Base-by-base conservation (phyloP, 2,888 invertebrate species). In the Lasioglossum calceatum region DNA sequence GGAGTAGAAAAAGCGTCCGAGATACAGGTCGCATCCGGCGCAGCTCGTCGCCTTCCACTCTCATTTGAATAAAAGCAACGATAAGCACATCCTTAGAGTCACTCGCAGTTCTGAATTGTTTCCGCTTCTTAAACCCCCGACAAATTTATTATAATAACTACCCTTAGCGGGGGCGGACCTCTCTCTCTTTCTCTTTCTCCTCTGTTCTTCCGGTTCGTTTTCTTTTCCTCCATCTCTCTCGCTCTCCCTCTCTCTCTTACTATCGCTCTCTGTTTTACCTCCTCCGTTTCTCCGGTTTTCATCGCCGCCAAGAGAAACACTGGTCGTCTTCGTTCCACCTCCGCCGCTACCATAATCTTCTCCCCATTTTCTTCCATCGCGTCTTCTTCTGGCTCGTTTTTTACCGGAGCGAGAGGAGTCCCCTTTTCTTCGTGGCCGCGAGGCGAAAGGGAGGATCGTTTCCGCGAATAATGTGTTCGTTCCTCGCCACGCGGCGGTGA, bases 81-180 rank as follows among this genome's bases (percentile, higher is more conserved):
- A 94, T 94, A 94, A 95, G 94, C 94, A 94, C 94, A 94, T 94
- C 94, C 94, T 93, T 94, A 94, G 93, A 94, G 93, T 93, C 91
- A 92, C 93, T 93, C 93, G 93, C 93, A 93, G 94, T 93, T 94
- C 93, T 94, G 94, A 95, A 95, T 94, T 94, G 95, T 95, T 95
- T 95, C 94, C 95, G 95, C 95, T 94, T 94, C 94, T 95, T 95
- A 94, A 95, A 93, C 94, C 94, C 92, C 94, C 94, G 94, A 94
- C 95, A 95, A 94, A 95, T 95, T 95, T 95, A 95, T 95, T 94
- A 94, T 94, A 94, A 95, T 94, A 94, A 95, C 95, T 94, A 94
- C 94, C 94, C 94, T 94, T 93, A 93, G 94, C 94, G 92, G 89
- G 92, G 90, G 89, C 90, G 90, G 91, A 92, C 90, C 92, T 42